phyloP scores from a whole-genome alignment of 92 coral and sea anemone species.

The Pocillopora meandrina region DNA sequence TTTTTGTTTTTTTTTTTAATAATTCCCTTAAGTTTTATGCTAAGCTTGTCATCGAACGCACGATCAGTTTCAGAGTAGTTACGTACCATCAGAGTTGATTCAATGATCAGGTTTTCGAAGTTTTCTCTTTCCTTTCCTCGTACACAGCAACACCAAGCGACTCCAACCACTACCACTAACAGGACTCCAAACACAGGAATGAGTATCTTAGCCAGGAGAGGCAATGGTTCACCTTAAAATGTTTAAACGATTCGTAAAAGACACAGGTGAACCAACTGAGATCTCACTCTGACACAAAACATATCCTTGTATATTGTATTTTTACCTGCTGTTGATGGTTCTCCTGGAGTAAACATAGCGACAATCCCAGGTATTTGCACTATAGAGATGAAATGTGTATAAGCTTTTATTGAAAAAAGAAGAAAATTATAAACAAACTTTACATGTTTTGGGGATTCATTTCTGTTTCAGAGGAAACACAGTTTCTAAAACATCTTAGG shows the following conservation, averaged over 20 bases:
- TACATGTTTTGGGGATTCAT: too few relatives aligned
- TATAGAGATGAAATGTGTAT: background rate
- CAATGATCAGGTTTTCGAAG: background rate
- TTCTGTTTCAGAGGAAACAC: too few relatives aligned
- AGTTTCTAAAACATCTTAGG: too few relatives aligned
- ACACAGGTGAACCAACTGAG: too few relatives aligned
- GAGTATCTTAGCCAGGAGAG: slow-evolving; percentile 15
- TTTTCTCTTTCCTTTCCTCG: background rate
- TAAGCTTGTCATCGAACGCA: too few relatives aligned
- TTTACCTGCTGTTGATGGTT: background rate
- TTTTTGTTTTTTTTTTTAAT: too few relatives aligned
- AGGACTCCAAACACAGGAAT: slow-evolving; percentile 13
- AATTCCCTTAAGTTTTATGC: too few relatives aligned
- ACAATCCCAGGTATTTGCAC: background rate
- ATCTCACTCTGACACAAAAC: background rate
- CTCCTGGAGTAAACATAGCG: background rate
- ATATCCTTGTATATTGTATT: background rate
- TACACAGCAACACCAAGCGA: slow-evolving; percentile 5
- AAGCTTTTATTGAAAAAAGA: background rate
- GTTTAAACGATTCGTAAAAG: background rate
- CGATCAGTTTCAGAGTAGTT: background rate
- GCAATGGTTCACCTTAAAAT: background rate
- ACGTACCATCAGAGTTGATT: background rate
- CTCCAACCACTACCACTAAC: background rate
- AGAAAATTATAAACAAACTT: too few relatives aligned